Base-by-base conservation (phyloP, 2,113 vertebrate genomes). In the Todiramphus saurophagus region DNA sequence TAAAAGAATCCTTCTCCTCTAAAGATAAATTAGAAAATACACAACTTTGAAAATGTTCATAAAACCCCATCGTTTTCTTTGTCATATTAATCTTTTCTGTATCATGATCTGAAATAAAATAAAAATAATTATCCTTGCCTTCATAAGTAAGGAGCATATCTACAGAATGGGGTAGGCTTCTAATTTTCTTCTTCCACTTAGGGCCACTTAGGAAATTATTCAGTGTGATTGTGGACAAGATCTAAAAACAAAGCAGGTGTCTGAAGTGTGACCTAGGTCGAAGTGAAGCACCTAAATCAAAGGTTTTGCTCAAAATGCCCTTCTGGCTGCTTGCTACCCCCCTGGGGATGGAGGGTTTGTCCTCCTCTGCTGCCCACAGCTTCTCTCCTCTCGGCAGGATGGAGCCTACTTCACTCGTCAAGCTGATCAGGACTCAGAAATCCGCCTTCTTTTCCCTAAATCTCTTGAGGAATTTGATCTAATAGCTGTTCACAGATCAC, bases 401-500 rank as follows among this genome's bases (percentile, higher is more conserved):
- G 31, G 9, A 64, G 15, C 11, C 28, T 37, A 9, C 69, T 58
- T 58, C 30, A 60, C 9, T 27, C 2, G 0, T 59, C 39, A 64
- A 76, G 39, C 35, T 84, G 35, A 64, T n/a, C 16, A 4, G 33
- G 31, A 60, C 53, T 62, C 48, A 35, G 74, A 87, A 89, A 87
- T 58, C 66, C 35, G 35, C 15, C 0, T 30, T 59, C 39, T 73
- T 87, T 63, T 9, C 13, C 44, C 13, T 79, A 69, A 87, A 82
- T 72, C 69, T 81, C 91, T 70, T 72, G 74, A 96, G 48, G 70
- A 91, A 89, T 68, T 84, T 31, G 77, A 72, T 96, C 81, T 96
- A 94, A 94, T 96, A 89, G 79, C 82, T 83, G 37, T 33, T 96
- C 75, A 82, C 77, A 93, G 78, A 96, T 87, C 81, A 93, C 41